Conservation (phyloP, 1,140 invertebrate genomes). For the Halesus radiatus region DNA sequence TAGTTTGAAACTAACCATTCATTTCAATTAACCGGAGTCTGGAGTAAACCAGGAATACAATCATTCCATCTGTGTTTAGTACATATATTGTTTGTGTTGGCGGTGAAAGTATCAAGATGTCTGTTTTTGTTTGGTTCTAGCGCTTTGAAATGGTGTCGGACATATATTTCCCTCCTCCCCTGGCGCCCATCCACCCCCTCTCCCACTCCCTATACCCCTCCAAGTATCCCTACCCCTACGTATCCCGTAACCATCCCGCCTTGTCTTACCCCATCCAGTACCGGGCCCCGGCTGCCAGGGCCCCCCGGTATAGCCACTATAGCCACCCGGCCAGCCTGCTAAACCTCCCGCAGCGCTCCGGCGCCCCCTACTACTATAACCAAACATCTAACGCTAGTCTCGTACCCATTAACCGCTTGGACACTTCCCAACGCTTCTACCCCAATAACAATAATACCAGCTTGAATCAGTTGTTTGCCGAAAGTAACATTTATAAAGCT, state of each 20-base stretch:
- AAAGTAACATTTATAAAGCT: conserved; percentile 52
- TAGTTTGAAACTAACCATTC: too few relatives aligned
- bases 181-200: conserved; percentile 62
- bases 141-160: conserved; percentile 82
- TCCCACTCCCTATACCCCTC: conserved; percentile 37
- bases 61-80: too few relatives aligned
- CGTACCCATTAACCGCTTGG: conserved; percentile 21
- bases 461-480: conserved; percentile 47
- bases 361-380: conserved; percentile 49
- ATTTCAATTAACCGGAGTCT: too few relatives aligned
- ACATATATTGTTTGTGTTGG: not conserved
- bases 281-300: conserved; percentile 28
- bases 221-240: conserved; percentile 62
- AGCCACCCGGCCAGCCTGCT: conserved; percentile 33
- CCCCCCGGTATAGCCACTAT: not conserved
- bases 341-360: conserved; percentile 35
- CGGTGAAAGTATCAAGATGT: conserved; percentile 35
- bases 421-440: conserved; percentile 24
- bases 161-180: conserved; percentile 72
- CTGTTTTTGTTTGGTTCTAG: conserved; percentile 68
- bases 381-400: conserved; percentile 45
- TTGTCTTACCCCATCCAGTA: conserved; percentile 65
- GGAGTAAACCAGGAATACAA: too few relatives aligned
- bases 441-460: conserved; percentile 36
- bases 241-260: conserved; percentile 63